Base-by-base conservation (phyloP, 2,888 invertebrate species). In the Hololepta plana region DNA sequence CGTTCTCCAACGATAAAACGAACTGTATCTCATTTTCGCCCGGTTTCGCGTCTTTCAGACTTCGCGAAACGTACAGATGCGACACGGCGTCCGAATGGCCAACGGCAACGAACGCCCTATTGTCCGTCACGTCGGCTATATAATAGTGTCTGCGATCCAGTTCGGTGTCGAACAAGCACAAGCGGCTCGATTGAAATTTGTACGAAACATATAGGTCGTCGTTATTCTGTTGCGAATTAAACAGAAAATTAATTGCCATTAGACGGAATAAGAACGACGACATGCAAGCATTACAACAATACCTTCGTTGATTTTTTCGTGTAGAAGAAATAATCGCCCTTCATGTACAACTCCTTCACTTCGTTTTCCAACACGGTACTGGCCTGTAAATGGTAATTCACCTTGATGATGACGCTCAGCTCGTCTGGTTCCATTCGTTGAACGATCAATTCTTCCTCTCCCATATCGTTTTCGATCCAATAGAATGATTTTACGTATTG, bases 241-340 rank as follows among this genome's bases (percentile, higher is more conserved):
- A n/a, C 20, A 19, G 17, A 32, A 28, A 29, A 16, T 12, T 11
- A 27, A 20, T 23, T 23, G 7, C 24, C 16, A 29, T 7, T 10
- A 21, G 12, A 29, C 17, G n/a, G 15, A 20, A 13, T 6, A 26
- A 3, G 13, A 3, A 28, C 3, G 4, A 4, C 2, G n/a, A n/a
- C n/a, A n/a, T n/a, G 9, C 12, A 9, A 23, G 9, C 12, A 12
- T 12, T 15, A 23, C 11, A 3, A 23, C 9, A 23, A 23, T 46
- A 74, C 74, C 58, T 63, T 60, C 37, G 58, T 59, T 22, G 55
- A 53, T 45, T 68, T 69, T 44, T 69, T 72, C 0, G 80, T 77
- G 1, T 75, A 82, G 53, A 90, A 87, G 67, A 85, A 72, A 49
- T 75, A 88, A 41, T 82, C 79, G 9, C 74, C 80, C 44, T 72